Conservation (phyloP, 2,888 invertebrate species). For the Pristionchus entomophagus region DNA sequence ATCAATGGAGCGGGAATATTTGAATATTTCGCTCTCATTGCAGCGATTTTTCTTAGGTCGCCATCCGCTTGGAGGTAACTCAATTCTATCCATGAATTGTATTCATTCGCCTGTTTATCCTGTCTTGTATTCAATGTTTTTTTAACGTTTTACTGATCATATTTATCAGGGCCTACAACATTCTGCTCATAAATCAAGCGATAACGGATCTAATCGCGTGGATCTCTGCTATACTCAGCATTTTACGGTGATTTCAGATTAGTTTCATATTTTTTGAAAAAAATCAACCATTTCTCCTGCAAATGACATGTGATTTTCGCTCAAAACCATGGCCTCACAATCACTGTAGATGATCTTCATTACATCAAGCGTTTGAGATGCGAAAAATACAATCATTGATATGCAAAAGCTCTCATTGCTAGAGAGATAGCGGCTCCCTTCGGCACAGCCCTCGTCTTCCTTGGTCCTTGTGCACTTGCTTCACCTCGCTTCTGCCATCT, state of each 20-base stretch:
- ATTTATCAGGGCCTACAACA: neutral
- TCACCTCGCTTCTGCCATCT: neutral
- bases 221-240: too few species aligned
- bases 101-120: neutral
- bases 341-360: too few species aligned
- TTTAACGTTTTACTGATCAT: neutral
- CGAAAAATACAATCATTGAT: neutral
- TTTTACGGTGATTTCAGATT: too few species aligned
- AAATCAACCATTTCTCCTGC: too few species aligned
- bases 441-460: neutral
- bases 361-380: too few species aligned
- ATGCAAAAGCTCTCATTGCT: too few species aligned
- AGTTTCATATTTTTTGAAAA: too few species aligned
- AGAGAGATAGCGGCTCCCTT: neutral
- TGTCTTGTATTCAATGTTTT: neutral
- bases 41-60: neutral
- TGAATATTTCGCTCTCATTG: neutral
- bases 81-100: too few species aligned
- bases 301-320: too few species aligned
- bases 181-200: neutral
- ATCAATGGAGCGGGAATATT: neutral
- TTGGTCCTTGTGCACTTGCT: neutral
- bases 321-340: too few species aligned
- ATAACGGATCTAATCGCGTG: neutral
- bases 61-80: too few species aligned